Evolutionary conservation across 2,888 invertebrate species (phyloP).

Genomic region (Melieria crassipennis): DNA sequence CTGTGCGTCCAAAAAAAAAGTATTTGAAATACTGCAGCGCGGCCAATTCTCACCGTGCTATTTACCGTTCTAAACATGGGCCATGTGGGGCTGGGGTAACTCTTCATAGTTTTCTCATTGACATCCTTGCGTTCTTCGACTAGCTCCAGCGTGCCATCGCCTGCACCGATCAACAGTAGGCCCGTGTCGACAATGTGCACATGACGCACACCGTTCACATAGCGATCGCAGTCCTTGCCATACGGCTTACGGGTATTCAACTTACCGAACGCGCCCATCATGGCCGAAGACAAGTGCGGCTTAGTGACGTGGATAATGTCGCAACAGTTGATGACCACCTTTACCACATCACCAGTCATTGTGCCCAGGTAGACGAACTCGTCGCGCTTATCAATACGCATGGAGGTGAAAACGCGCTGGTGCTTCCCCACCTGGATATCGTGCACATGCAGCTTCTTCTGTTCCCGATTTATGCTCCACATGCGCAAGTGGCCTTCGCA

Average conservation of each 20-base stretch:
- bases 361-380: conserved; percentile 86
- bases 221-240: conserved; percentile 65
- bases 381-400: conserved; percentile 77
- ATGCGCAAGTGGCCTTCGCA: conserved; percentile 73
- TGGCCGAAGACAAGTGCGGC: conserved; percentile 59
- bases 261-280: conserved; percentile 68
- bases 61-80: conserved; percentile 70
- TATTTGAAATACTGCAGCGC: not conserved
- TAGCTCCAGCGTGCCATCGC: conserved; percentile 83
- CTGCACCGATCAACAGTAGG: conserved; percentile 80
- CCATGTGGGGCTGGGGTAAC: conserved; percentile 68
- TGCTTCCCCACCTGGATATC: conserved; percentile 84
- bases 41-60: not conserved
- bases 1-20: conserved; percentile 43
- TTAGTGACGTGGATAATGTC: conserved; percentile 63
- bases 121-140: conserved; percentile 71
- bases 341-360: conserved; percentile 73
- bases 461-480: conserved; percentile 78
- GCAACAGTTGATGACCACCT: conserved; percentile 63
- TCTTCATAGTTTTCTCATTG: conserved; percentile 52
- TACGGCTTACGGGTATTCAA: conserved; percentile 60
- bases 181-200: conserved; percentile 72
- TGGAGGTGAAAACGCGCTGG: conserved; percentile 79
- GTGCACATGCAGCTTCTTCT: conserved; percentile 75
- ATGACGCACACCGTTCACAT: conserved; percentile 69